Base-by-base conservation (phyloP, 2,797 vertebrate genomes). In the Amphiprion clarkii region DNA sequence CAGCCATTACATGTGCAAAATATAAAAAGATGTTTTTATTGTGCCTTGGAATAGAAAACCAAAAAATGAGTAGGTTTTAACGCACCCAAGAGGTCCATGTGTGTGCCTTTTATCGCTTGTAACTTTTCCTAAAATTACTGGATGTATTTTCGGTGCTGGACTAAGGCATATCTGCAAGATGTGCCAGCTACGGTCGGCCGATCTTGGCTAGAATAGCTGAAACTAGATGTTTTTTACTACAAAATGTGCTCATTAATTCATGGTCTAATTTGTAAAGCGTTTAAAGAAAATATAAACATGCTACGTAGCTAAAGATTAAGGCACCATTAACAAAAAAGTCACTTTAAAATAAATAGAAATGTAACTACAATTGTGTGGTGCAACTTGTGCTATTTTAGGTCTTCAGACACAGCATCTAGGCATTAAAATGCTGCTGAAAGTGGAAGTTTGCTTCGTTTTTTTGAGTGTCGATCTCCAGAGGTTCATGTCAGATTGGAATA, bases 1-100 rank as follows among this genome's bases (percentile, higher is more conserved):
- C 58, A 70, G 52, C 87, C 71, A 87, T 88, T 79, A 76, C 62
- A 76, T 83, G 64, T 71, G 17, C 74, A 74, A 67, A 83, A 78
- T 83, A 87, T 81, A 90, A 88, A 90, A 79, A 89, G 80, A 80
- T 77, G 65, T 65, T 82, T 90, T 92, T 80, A 87, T 85, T 85
- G 86, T 81, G 61, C 65, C 68, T 86, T 5, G 27, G 76, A 87
- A 91, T 86, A 84, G 89, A 90, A 36, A 89, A 86, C 71, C 66
- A 71, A 76, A 62, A 78, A 81, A 81, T 63, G 71, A 63, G 57
- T 60, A 51, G 29, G 25, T 74, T 84, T 77, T 70, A 84, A 82
- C 82, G 74, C 74, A 78, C 65, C 77, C 65, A 67, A 71, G 76
- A 83, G 74, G 60, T 73, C 23, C 5, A 53, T 70, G 27, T 64